A percentile compares a stretch with the other conserved stretches of the same genome.
phyloP scores from a whole-genome alignment of 2,113 vertebrate species.

The Myrmecobius fasciatus region DNA sequence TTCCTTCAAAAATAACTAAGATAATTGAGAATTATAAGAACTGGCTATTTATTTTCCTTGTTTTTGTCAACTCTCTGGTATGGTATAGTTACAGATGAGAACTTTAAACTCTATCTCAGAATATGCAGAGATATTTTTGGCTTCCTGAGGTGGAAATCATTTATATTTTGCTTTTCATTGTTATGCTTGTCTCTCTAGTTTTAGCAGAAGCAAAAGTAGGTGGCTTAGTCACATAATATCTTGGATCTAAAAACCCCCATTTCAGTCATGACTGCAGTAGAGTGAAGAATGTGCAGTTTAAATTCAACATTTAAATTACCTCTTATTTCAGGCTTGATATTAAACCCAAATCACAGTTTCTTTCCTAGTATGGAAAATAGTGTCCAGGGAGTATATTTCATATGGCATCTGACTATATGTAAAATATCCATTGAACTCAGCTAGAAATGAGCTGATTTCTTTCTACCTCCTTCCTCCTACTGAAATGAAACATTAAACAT shows the following conservation, averaged over 20 bases:
- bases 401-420: not conserved
- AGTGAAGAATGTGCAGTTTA: not conserved
- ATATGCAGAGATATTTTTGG: not conserved
- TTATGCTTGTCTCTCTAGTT: not conserved
- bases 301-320: not conserved
- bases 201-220: not conserved
- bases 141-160: not conserved
- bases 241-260: not conserved
- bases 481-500: conserved; percentile 19
- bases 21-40: not conserved
- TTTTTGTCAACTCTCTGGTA: not conserved
- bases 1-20: not conserved
- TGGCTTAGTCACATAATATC: not conserved
- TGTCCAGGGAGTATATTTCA: not conserved
- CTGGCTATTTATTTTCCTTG: not conserved
- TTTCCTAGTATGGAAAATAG: not conserved
- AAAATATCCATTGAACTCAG: not conserved
- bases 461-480: not conserved
- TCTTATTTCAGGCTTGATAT: conserved; percentile 11
- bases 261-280: not conserved
- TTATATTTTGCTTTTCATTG: not conserved
- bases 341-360: not conserved
- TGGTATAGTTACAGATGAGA: not conserved
- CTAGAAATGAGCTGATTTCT: not conserved
- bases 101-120: not conserved